Percentiles rank a stretch among this genome's conserved stretches.
Conservation (phyloP, 2,113 vertebrate species). For the Ellobius talpinus region DNA sequence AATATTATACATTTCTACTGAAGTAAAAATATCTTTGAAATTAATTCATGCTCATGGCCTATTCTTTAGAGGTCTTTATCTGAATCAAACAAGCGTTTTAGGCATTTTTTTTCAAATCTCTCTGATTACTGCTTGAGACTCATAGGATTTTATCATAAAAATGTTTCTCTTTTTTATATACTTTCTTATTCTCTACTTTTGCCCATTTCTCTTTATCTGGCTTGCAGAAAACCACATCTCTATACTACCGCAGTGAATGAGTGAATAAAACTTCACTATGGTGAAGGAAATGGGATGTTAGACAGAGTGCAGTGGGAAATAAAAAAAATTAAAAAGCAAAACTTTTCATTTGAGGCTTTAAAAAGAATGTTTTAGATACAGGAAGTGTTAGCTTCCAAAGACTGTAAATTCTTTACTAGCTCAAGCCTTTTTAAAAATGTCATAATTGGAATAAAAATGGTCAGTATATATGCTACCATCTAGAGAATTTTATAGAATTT, state of each 20-base stretch:
- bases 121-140: not conserved
- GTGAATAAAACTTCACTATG: not conserved
- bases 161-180: fast-evolving
- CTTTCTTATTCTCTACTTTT: not conserved
- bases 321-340: not conserved
- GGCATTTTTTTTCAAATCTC: not conserved
- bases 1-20: not conserved
- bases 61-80: not conserved
- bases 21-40: not conserved
- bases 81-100: not conserved
- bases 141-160: not conserved
- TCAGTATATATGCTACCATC: not conserved
- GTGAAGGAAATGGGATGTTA: not conserved
- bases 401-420: not conserved
- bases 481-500: not conserved
- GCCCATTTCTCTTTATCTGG: not conserved
- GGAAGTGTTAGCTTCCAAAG: not conserved
- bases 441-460: not conserved
- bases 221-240: not conserved
- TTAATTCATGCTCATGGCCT: not conserved
- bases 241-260: fast-evolving
- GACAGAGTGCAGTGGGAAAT: fast-evolving
- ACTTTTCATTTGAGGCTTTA: not conserved
- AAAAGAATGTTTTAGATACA: not conserved
- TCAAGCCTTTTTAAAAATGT: not conserved